Conservation (phyloP, 1,140 invertebrate species). For the Lepidurus arcticus region DNA sequence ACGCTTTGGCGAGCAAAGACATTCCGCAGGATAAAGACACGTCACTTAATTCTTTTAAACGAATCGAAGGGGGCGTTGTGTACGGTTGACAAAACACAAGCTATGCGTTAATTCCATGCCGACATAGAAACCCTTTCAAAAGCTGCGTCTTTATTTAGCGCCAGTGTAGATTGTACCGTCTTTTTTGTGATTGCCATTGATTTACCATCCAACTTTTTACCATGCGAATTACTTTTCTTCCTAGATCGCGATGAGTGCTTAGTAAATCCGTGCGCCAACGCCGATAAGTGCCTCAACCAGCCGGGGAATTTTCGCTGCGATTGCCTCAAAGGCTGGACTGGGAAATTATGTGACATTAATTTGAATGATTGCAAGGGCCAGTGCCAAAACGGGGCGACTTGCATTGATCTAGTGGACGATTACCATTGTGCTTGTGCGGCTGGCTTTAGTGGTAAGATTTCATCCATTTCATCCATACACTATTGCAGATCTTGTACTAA, state of each 20-base stretch:
- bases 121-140: slow-evolving; percentile 6
- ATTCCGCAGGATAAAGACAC: neutral
- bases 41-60: neutral
- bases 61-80: neutral
- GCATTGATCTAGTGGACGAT: slow-evolving; percentile 47
- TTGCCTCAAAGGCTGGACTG: slow-evolving; percentile 48
- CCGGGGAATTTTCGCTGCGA: slow-evolving; percentile 76
- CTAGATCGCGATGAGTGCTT: slow-evolving; percentile 51
- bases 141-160: neutral
- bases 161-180: neutral
- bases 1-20: neutral
- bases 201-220: neutral
- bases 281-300: slow-evolving; percentile 68
- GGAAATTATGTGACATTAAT: slow-evolving; percentile 49
- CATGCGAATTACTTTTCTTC: neutral
- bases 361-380: slow-evolving; percentile 75
- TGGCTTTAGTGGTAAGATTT: slow-evolving; percentile 62
- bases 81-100: neutral
- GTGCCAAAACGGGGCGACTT: slow-evolving; percentile 50
- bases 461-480: no score
- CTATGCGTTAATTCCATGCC: neutral
- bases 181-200: neutral
- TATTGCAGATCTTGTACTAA: neutral
- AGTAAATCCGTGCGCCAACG: slow-evolving; percentile 68
- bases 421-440: slow-evolving; percentile 65